Percentiles rank a stretch among this genome's conserved stretches.
These are phyloP conservation scores for Ricordea florida DNA, from an alignment of 92 coral and sea anemone species.

Conservation along the genomic window DNA sequence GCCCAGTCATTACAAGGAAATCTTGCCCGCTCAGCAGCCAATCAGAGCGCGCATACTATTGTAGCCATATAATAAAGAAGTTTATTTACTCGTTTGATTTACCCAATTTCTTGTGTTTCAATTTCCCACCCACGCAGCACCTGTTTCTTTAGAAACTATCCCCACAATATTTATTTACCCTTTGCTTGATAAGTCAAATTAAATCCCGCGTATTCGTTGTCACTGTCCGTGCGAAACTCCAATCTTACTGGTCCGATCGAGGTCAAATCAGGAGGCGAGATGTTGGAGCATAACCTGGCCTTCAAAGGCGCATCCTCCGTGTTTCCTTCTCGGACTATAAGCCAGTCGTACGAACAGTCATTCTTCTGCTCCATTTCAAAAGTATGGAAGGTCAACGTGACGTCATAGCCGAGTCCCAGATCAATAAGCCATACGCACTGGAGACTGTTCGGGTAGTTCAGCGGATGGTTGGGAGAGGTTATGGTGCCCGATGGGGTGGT, in stretches of 20 bases:
- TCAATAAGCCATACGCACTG: constrained; percentile 72
- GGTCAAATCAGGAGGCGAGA: constrained; percentile 55
- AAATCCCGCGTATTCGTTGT: constrained; percentile 77
- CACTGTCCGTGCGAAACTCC: constrained; percentile 48
- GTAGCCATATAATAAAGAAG: no score
- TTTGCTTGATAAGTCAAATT: constrained; percentile 53
- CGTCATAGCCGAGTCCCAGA: constrained; percentile 68
- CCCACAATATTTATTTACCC: constrained; percentile 23
- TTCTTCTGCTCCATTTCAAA: constrained; percentile 58
- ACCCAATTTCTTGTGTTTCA: neutral
- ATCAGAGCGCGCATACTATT: no score
- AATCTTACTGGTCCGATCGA: constrained; percentile 80
- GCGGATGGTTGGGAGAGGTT: constrained; percentile 70
- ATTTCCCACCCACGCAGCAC: neutral
- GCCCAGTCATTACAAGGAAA: no score
- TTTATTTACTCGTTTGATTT: no score
- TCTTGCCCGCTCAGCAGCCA: no score
- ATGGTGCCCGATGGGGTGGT: constrained; percentile 54
- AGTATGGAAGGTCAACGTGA: constrained; percentile 60
- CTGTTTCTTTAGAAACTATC: neutral
- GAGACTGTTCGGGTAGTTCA: constrained; percentile 39
- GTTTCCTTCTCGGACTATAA: constrained; percentile 61
- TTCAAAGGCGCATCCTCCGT: constrained; percentile 16
- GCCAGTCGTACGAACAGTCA: constrained; percentile 60
- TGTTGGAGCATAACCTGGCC: constrained; percentile 44